phyloP scores from a whole-genome alignment of 2,888 invertebrate species.

The Agrenia bidenticulata region DNA sequence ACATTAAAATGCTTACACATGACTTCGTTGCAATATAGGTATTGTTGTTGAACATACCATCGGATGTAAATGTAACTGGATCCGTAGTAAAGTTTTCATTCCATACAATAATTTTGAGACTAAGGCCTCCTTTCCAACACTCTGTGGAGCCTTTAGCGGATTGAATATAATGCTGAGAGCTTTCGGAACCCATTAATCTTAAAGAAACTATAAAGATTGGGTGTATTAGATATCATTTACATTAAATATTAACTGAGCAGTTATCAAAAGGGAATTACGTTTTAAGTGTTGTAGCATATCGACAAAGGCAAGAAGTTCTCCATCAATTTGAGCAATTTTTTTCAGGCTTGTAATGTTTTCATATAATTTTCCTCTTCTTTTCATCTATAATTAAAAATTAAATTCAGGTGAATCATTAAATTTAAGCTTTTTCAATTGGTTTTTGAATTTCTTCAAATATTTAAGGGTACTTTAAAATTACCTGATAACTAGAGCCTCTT shows the following conservation, averaged over 20 bases:
- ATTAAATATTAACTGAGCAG: slow-evolving; percentile 9
- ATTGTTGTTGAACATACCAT: slow-evolving; percentile 63
- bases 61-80: slow-evolving; percentile 87
- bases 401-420: no score
- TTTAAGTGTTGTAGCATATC: slow-evolving; percentile 77
- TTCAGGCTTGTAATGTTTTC: slow-evolving; percentile 52
- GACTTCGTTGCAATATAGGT: no score
- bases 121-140: slow-evolving; percentile 74
- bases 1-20: slow-evolving; percentile 4
- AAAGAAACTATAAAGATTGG: slow-evolving; percentile 65
- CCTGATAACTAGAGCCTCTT: slow-evolving; percentile 14
- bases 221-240: slow-evolving; percentile 2
- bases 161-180: slow-evolving; percentile 85
- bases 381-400: slow-evolving; percentile 26
- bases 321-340: slow-evolving; percentile 65
- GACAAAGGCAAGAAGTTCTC: slow-evolving; percentile 78
- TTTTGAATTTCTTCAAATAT: no score
- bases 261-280: slow-evolving; percentile 61
- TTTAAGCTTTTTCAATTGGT: no score
- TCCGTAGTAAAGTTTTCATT: slow-evolving; percentile 63
- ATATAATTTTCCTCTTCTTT: slow-evolving; percentile 45
- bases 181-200: slow-evolving; percentile 69
- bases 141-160: slow-evolving; percentile 78
- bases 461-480: slow-evolving; percentile 6
- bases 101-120: slow-evolving; percentile 84